A percentile compares a stretch with the other conserved stretches of the same genome.
Evolutionary conservation across 2,888 invertebrate genomes (phyloP).

Genomic region (Isoperla grammatica): DNA sequence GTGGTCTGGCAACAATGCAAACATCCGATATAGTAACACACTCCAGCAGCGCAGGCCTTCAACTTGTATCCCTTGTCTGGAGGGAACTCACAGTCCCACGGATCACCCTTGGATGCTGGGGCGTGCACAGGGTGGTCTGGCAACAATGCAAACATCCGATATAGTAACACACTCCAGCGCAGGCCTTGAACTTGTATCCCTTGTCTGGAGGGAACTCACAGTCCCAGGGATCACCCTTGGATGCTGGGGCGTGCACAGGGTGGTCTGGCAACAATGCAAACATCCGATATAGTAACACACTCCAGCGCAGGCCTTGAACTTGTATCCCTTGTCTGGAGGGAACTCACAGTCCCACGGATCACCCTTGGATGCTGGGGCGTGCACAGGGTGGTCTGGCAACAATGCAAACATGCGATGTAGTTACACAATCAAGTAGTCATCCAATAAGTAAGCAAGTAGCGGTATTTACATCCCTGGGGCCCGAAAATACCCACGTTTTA

Average conservation of each 20-base stretch:
- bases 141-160: too few relatives aligned
- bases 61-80: constrained; percentile 65
- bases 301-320: constrained; percentile 66
- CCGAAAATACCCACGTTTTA: too few relatives aligned
- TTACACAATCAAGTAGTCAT: constrained; percentile 80
- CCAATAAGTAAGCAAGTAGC: too few relatives aligned
- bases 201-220: constrained; percentile 64
- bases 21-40: constrained; percentile 72
- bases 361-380: constrained; percentile 68
- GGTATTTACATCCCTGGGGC: too few relatives aligned
- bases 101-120: constrained; percentile 67
- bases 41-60: constrained; percentile 68
- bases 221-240: constrained; percentile 78
- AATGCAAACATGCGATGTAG: too few relatives aligned
- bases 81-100: constrained; percentile 77
- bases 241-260: constrained; percentile 81
- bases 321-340: constrained; percentile 63
- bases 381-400: constrained; percentile 90
- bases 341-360: constrained; percentile 83
- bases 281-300: constrained; percentile 75
- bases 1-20: too few relatives aligned
- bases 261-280: constrained; percentile 73
- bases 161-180: constrained; percentile 76
- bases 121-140: constrained; percentile 89
- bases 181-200: constrained; percentile 63